Evolutionary conservation across 2,113 vertebrate species (phyloP), one percentile per base, ranked within the genome.

Genomic region (Pleuronectes platessa): DNA sequence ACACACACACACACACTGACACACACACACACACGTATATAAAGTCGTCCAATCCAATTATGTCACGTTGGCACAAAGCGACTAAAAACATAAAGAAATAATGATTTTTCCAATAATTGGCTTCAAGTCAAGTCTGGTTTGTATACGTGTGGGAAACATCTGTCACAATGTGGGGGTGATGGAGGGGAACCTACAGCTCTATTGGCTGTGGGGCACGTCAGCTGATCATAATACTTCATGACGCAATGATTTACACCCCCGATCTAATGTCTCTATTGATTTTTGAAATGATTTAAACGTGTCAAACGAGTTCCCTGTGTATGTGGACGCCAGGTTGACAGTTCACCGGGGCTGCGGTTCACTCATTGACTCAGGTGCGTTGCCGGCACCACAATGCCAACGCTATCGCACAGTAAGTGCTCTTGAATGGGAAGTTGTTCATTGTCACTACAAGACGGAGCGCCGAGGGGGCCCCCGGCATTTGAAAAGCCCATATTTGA

Each of bases 401-500:
- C 66, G 85, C 83, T 84, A 88, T 92, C 70, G 68, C 90, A 88
- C 90, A 88, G 90, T 91, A 93, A 90, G 90, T 88, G 87, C 87
- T 88, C 87, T 90, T 93, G 76, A 92, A 92, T 91, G 74, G 89
- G 86, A 92, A 93, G 92, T 86, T 89, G 88, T 92, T 90, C 91
- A 93, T 93, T 93, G 91, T 93, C 89, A 89, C 86, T 24, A 85
- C 76, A 89, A 93, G 92, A 92, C 87, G 89, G 91, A 93, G 86
- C 82, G 90, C 86, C 40, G 37, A 73, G 83, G 84, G 81, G 85
- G 93, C 85, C 85, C 85, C 72, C 86, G 89, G 89, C 89, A 88
- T 90, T 92, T 92, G 74, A 83, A 90, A 93, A 88, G 87, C 88
- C 92, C 92, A 87, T 89, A 92, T 94, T 91, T 92, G 92, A 93